Evolutionary conservation across 2,888 invertebrate genomes (phyloP), one percentile per base, ranked within the genome.

Genomic region (Teleiodes luculella): DNA sequence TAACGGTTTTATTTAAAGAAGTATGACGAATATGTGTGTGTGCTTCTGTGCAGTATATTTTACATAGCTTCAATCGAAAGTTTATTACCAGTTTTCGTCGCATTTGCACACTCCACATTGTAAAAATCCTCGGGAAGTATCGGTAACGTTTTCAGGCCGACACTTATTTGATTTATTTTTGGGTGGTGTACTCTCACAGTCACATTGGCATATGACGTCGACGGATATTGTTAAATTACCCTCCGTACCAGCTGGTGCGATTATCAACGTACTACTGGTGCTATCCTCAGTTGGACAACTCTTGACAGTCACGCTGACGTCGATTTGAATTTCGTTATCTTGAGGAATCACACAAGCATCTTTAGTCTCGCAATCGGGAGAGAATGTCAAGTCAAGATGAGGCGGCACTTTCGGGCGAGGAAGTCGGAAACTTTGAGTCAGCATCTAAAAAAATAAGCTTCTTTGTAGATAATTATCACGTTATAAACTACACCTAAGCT

Each of bases 201-300:
- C 90, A 74, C 96, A 97, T 60, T 93, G 91, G 72, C 96, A 96
- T 36, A 93, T 80, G n/a, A 94, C 88, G 58, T 93, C 91, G 36
- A 97, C 72, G 45, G 93, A 89, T 36, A 97, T 84, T 1, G 73
- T 81, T 14, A 97, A 78, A 57, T 90, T 91, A 69, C 96, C 96
- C 43, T 91, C 88, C 5, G 96, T 75, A 10, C 93, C 94, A 10
- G 92, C 90, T 0, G 95, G 95, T 1, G 65, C 61, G 6, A 78
- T 58, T 10, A 54, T 57, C 13, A 75, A 28, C 10, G 20, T 31
- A 33, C 59, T 48, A 39, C 56, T 53, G 5, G 55, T 51, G 2
- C 56, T n/a, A 14, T 57, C 28, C 10, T 54, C 53, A 1, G 56
- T 30, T 3, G 64, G 66, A 50, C 86, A 85, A 3, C 64, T 58